Conservation (phyloP, 2,113 vertebrate species). For the Illadopsis cleaveri region DNA sequence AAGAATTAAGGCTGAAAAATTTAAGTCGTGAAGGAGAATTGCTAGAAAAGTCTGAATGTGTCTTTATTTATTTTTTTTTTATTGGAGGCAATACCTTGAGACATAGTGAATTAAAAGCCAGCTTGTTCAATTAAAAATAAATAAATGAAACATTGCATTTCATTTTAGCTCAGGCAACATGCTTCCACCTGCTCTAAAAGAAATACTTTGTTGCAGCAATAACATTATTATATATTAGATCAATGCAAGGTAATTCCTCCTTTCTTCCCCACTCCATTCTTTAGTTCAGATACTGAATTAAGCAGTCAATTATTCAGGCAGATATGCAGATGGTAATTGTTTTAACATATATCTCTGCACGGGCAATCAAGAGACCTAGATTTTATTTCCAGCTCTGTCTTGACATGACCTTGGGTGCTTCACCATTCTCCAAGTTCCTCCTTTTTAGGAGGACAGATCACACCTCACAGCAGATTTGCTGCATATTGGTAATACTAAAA, state of each 20-base stretch:
- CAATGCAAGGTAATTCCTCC: neutral
- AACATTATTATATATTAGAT: neutral
- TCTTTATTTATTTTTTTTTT: neutral
- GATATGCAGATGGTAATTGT: conserved; percentile 47
- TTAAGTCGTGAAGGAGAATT: neutral
- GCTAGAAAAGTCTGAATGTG: neutral
- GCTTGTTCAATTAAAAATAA: neutral
- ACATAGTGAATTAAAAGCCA: neutral
- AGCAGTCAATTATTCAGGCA: conserved; percentile 47
- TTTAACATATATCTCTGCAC: conserved; percentile 24
- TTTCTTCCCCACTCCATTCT: neutral
- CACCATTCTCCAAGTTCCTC: neutral
- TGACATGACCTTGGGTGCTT: conserved; percentile 14
- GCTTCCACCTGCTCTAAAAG: neutral
- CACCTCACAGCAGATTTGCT: neutral
- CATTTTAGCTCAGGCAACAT: neutral
- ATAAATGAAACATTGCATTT: neutral
- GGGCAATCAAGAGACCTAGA: conserved; percentile 28
- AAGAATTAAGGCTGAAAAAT: neutral
- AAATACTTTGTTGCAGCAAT: neutral
- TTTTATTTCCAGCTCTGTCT: conserved; percentile 36
- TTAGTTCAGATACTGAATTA: conserved; percentile 6
- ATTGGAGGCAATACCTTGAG: neutral
- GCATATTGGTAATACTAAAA: neutral
- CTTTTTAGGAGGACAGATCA: neutral